Base-by-base conservation (phyloP, 1,140 invertebrate genomes). In the Brachionus paranguensis region DNA sequence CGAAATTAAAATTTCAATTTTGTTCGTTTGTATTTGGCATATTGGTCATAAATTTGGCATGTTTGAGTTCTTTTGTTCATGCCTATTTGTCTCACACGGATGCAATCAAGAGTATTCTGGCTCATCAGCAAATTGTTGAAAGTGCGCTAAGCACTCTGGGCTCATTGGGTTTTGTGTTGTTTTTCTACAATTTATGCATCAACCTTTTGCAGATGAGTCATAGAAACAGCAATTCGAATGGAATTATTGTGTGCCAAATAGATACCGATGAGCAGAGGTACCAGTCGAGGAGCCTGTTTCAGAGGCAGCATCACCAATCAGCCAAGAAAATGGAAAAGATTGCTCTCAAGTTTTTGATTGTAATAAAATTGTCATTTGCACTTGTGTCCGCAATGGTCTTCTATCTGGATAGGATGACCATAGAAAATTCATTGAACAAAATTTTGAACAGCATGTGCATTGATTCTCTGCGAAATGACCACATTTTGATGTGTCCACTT, bases 221-320 rank as follows among this genome's bases (percentile, higher is more conserved):
- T 11, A 43, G 43, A 72, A 72, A 8, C 4, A 41, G 11, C 20
- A 43, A 45, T 43, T 72, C 41, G 33, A 43, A 41, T 43, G 68
- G 68, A 12, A 72, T 72, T 41, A 43, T 72, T 17, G 68, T 72
- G 8, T 72, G 68, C 43, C 68, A 72, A 72, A 72, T 72, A 41
- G 68, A 72, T 20, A 41, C 4, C n/a, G 37, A 72, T 10, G 68
- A 72, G 10, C 29, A 41, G 17, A 43, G 10, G 7, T 6, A 11
- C 10, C 29, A 10, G 6, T 12, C n/a, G n/a, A 14, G 68, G 12
- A 72, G 33, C 12, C 17, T 72, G n/a, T 72, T 72, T 43, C 72
- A 76, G 43, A 47, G 8, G 2, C 72, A 76, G 43, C 72, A 76
- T 50, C 17, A 29, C 14, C 17, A 76, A 47, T 50, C 47, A 5